phyloP scores from a whole-genome alignment of 23 tunicate genomes.

The Halocynthia roretzi region DNA sequence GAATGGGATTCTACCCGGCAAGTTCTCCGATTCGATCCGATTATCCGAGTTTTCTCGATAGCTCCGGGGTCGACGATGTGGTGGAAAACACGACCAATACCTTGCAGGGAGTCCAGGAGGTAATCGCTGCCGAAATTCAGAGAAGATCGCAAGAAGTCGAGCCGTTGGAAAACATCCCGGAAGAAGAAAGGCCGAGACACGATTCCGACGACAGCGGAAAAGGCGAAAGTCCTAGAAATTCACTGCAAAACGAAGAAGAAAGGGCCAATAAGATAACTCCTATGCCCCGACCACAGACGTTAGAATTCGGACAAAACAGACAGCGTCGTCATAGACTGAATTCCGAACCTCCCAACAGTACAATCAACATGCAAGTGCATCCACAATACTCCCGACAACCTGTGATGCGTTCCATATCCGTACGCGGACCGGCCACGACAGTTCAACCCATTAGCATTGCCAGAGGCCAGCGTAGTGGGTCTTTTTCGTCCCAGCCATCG shows the following conservation, averaged over 20 bases:
- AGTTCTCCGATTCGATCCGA: not conserved
- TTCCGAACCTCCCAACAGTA: slow-evolving; percentile 14
- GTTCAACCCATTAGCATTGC: not conserved
- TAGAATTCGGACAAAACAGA: slow-evolving; percentile 1
- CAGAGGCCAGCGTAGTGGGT: slow-evolving; percentile 8
- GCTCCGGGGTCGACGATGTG: not conserved
- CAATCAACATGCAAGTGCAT: not conserved
- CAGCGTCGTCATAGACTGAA: slow-evolving; percentile 18
- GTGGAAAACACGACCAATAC: slow-evolving; percentile 5
- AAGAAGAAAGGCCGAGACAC: slow-evolving; percentile 33
- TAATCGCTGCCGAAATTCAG: slow-evolving; percentile 6
- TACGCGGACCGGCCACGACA: not conserved
- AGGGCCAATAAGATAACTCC: slow-evolving; percentile 10
- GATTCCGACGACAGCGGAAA: slow-evolving; percentile 85
- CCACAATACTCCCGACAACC: slow-evolving; percentile 17
- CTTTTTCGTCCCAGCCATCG: slow-evolving; percentile 46
- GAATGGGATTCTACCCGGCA: slow-evolving; percentile 1
- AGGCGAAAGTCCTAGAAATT: slow-evolving; percentile 85
- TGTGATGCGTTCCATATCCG: slow-evolving; percentile 13
- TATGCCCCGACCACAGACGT: slow-evolving; percentile 4
- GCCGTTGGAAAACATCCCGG: slow-evolving; percentile 1
- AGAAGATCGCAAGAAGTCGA: slow-evolving; percentile 20
- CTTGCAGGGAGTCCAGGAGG: slow-evolving; percentile 17
- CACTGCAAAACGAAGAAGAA: slow-evolving; percentile 50
- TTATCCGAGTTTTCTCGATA: not conserved